phyloP scores from a whole-genome alignment of 2,888 invertebrate genomes.

The Microctonus hyperodae region DNA sequence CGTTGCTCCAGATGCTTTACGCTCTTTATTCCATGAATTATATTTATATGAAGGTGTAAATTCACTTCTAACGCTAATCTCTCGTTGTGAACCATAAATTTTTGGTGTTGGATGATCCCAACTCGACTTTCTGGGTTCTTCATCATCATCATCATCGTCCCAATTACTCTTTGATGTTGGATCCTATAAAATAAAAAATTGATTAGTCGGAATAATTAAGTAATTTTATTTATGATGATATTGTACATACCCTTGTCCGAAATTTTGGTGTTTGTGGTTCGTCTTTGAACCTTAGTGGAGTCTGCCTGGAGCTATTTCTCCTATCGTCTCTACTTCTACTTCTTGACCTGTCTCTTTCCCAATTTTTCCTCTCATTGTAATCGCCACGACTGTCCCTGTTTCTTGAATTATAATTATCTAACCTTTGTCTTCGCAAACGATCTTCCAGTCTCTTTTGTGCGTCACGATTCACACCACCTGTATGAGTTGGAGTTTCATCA shows the following conservation, averaged over 20 bases:
- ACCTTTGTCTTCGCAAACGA: slow-evolving; percentile 57
- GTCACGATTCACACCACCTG: slow-evolving; percentile 87
- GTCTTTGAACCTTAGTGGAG: slow-evolving; percentile 74
- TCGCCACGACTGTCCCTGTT: slow-evolving; percentile 56
- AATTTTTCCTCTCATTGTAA: slow-evolving; percentile 50
- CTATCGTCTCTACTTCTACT: slow-evolving; percentile 37
- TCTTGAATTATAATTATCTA: slow-evolving; percentile 53
- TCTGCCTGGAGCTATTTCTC: slow-evolving; percentile 43
- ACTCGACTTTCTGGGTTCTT: slow-evolving; percentile 74
- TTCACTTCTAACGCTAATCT: slow-evolving; percentile 60
- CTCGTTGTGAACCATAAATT: slow-evolving; percentile 61
- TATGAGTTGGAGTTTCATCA: slow-evolving; percentile 93
- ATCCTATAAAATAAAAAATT: slow-evolving; percentile 51
- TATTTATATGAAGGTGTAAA: slow-evolving; percentile 89
- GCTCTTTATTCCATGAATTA: slow-evolving; percentile 79
- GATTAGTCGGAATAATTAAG: not conserved
- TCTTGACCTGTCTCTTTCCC: slow-evolving; percentile 54
- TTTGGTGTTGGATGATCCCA: slow-evolving; percentile 95
- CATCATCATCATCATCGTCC: slow-evolving; percentile 81
- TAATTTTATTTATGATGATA: slow-evolving; percentile 2
- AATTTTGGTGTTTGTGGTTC: slow-evolving; percentile 86
- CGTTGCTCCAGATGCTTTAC: slow-evolving; percentile 70
- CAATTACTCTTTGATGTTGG: slow-evolving; percentile 75
- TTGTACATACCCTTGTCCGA: slow-evolving; percentile 58
- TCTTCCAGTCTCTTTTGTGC: slow-evolving; percentile 73